Evolutionary conservation across 1,140 invertebrate genomes (phyloP).

Genomic region (Tetraneura akinire): DNA sequence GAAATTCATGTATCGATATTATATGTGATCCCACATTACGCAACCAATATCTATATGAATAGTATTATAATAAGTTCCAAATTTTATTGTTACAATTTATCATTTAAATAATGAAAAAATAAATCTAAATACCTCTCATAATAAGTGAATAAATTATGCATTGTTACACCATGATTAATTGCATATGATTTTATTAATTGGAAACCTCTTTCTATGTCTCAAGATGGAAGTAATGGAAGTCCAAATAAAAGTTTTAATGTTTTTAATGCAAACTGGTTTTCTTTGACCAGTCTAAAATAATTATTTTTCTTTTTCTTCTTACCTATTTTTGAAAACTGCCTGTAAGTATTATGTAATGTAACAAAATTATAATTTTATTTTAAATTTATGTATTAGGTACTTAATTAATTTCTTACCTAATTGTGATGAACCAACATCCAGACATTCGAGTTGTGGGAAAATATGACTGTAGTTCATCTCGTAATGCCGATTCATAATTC

Average conservation of each 20-base stretch:
- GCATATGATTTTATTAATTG: background rate
- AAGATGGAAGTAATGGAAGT: background rate
- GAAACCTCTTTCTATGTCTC: conserved; percentile 4
- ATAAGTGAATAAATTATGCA: background rate
- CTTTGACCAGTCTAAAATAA: background rate
- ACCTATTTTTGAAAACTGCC: conserved; percentile 1
- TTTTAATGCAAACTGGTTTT: background rate
- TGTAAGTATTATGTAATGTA: background rate
- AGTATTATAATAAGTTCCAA: background rate
- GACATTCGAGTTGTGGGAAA: background rate
- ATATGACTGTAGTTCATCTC: background rate
- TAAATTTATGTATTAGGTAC: background rate
- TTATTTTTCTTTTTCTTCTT: background rate
- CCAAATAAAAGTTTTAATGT: conserved; percentile 2
- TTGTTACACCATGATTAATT: background rate
- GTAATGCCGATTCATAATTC: background rate
- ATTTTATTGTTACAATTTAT: no score
- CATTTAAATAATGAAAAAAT: background rate
- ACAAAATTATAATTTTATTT: background rate
- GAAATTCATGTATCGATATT: background rate
- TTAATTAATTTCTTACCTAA: background rate
- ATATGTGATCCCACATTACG: background rate
- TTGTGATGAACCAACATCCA: background rate
- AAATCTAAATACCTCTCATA: background rate
- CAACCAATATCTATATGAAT: background rate